Base-by-base conservation (phyloP, 2,888 invertebrate genomes). In the Zelleria hepariella region DNA sequence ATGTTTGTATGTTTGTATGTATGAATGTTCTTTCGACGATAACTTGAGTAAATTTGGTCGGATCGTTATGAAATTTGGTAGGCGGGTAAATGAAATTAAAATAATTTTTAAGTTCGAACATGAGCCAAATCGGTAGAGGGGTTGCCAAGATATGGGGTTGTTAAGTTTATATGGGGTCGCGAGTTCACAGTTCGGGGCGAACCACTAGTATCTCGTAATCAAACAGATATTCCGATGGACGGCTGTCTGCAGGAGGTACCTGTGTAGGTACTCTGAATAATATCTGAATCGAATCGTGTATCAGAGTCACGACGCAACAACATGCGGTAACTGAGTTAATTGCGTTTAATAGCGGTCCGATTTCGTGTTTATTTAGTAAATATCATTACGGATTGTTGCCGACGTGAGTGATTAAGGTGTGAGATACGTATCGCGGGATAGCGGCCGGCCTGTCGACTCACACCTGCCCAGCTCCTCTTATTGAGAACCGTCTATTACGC, bases 321-420 rank as follows among this genome's bases (percentile, higher is more conserved):
- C n/a, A 68, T 64, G 66, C 68, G 61, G 66, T 66, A 68, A 72
- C 32, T 67, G 67, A 71, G 67, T 73, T 74, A 73, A 75, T 75
- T 70, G 67, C 69, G 72, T 64, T 65, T 75, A 75, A 80, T 78
- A 77, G 74, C 67, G 66, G 71, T 62, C 64, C 64, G 67, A 72
- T 76, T 74, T 73, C 66, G 71, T 81, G 77, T 80, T 78, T 80
- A 77, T 78, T 79, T 77, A 75, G 77, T 77, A 71, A 73, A 74
- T 75, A 77, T 78, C 71, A 78, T 80, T 77, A 79, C 67, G 73
- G 73, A 75, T 76, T 75, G 77, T 77, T 77, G 77, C 69, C 70
- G 75, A 73, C 74, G 72, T 70, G 74, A 77, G 76, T 78, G 79
- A 80, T 80, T 78, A 78, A 78, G 72, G 77, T 71, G 70, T 71